Evolutionary conservation across 2,888 invertebrate genomes (phyloP), one percentile per base, ranked within the genome.

Genomic region (Dichetophora obliterata): DNA sequence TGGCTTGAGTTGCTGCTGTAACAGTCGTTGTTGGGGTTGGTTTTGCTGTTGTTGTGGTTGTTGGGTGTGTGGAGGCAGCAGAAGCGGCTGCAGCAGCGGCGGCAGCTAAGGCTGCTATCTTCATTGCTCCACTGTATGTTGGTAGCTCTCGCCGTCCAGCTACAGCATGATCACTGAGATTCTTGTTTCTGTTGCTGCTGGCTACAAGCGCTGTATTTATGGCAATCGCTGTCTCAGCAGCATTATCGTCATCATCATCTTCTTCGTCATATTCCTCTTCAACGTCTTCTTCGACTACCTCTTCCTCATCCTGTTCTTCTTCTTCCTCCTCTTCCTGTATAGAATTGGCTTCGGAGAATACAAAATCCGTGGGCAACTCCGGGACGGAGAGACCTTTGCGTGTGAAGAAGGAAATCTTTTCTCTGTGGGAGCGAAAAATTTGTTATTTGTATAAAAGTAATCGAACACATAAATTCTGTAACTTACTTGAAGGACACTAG

Each of bases 331-430:
- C 87, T 70, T 83, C 83, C 79, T 86, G 87, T 77, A 88, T 88
- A 75, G 85, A 86, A 83, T 87, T 90, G 81, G 90, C 91, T 81
- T 89, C 90, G 77, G 88, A 87, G 80, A 88, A 87, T 76, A 85
- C 84, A 76, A 85, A 84, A 82, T 95, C 94, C 22, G 92, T 91
- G 1, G 95, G 94, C 80, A 95, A 89, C 80, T 94, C 92, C 76
- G 96, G 95, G 84, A 96, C 93, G 78, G 92, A 93, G 48, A 93
- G 89, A 83, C 94, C 95, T 80, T 93, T 92, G 83, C 95, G 93
- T 0, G 97, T 97, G 90, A 98, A 98, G 91, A 98, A 98, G 59
- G 97, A 96, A 94, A 98, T 97, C 90, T 98, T 98, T 90, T 98
- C 97, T 91, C 98, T 98, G 91, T 43, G 91, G 91, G 48, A 22